A percentile compares a stretch with the other conserved stretches of the same genome.
phyloP scores from a whole-genome alignment of 1,140 invertebrate species.

The Holotrichia oblita region DNA sequence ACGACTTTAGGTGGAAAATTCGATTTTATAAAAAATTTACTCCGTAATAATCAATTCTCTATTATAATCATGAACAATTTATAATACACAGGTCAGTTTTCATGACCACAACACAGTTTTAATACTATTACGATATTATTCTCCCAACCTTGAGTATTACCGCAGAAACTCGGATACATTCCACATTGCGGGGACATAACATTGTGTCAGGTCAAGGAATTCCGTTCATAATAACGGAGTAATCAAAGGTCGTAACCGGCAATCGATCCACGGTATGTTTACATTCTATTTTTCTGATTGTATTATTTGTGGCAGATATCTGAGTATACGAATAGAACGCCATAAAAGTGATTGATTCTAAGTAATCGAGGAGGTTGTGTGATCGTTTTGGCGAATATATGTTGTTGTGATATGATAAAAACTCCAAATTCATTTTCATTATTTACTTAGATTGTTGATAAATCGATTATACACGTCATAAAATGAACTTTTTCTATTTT shows the following conservation, averaged over 20 bases:
- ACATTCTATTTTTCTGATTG: background rate
- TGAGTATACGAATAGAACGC: too few relatives aligned
- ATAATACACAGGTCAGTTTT: constrained; percentile 14
- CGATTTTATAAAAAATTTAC: too few relatives aligned
- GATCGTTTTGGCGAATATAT: too few relatives aligned
- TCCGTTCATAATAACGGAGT: background rate
- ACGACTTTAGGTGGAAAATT: too few relatives aligned
- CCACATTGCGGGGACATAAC: background rate
- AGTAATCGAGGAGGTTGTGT: too few relatives aligned
- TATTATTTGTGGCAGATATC: background rate
- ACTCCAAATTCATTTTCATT: too few relatives aligned
- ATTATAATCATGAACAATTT: background rate
- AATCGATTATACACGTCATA: too few relatives aligned
- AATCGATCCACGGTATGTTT: background rate
- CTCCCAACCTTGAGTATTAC: background rate
- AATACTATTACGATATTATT: background rate
- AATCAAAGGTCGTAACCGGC: background rate
- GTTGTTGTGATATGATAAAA: too few relatives aligned
- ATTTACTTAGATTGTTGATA: too few relatives aligned
- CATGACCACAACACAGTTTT: background rate
- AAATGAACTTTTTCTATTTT: too few relatives aligned
- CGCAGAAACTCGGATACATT: background rate
- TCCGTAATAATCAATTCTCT: too few relatives aligned
- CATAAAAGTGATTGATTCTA: too few relatives aligned
- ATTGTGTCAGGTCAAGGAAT: constrained; percentile 20